Base-by-base conservation (phyloP, 2,797 vertebrate species). In the Adelosebastes latens region DNA sequence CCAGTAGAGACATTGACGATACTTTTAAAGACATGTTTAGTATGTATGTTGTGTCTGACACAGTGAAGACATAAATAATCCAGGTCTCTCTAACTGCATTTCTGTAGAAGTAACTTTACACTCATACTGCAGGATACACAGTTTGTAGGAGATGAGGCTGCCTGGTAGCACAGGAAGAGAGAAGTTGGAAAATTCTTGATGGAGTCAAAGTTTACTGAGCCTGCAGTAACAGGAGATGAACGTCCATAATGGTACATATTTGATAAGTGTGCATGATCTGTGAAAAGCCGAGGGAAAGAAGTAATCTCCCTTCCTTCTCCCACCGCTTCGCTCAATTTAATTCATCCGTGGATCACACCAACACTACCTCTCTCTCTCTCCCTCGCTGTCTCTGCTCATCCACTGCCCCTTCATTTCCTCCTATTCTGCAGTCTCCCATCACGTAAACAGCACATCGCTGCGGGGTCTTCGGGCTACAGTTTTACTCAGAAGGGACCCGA, bases 391-490 rank as follows among this genome's bases (percentile, higher is more conserved):
- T 60, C 75, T 34, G 20, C n/a, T 72, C 60, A 62, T 69, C 42
- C 42, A 27, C 62, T 76, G 64, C 36, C 70, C 75, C 56, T 71
- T 88, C 60, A 25, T 79, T 81, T 80, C 61, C 56, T 80, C 73
- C 76, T 85, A 78, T 59, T 89, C 84, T 78, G 75, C 86, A 80
- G 86, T 76, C 87, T 89, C 82, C 75, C 61, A 71, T 84, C 89
- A 81, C 68, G 62, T 89, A 92, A 93, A 92, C 90, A 93, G 83
- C 87, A 58, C 88, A 87, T 84, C 69, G 76, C 91, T 64, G 80
- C 81, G n/a, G 81, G 79, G 67, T 90, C 88, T 78, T 75, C 31
- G 36, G 49, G 82, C 82, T 83, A 77, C 81, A 69, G 70, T 69
- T 81, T 83, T 24, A 70, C 71, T 89, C 90, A 60, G 72, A 32